Percentiles rank a stretch among this genome's conserved stretches.
phyloP scores from a whole-genome alignment of 2,113 vertebrate genomes.

The Apodemus speciosus region DNA sequence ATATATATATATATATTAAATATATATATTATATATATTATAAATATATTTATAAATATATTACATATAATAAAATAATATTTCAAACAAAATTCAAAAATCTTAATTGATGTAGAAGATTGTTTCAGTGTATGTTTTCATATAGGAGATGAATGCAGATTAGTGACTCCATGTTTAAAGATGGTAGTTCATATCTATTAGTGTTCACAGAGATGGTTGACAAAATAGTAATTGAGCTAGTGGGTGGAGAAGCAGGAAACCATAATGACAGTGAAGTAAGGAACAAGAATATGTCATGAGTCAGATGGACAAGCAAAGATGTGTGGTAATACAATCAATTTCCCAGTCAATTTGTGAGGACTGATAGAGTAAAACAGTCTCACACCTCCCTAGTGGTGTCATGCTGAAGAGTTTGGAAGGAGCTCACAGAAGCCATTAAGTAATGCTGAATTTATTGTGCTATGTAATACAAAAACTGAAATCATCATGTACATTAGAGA shows the following conservation, averaged over 20 bases:
- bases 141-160: not conserved
- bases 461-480: not conserved
- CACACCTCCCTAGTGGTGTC: not conserved
- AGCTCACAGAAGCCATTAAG: not conserved
- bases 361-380: not conserved
- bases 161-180: rapidly evolving
- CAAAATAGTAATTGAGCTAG: not conserved
- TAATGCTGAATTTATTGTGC: not conserved
- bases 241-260: not conserved
- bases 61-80: too few species aligned
- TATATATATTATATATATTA: too few species aligned
- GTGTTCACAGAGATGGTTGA: not conserved
- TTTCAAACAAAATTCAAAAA: not conserved
- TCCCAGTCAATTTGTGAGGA: not conserved
- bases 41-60: too few species aligned
- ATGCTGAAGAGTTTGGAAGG: not conserved
- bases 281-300: not conserved
- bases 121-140: not conserved
- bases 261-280: not conserved
- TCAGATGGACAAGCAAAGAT: not conserved
- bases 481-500: not conserved
- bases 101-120: not conserved
- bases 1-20: too few species aligned
- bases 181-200: not conserved
- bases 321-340: not conserved